Conservation (phyloP, 92 coral and sea anemone genomes). For the Galaxea fascicularis region DNA sequence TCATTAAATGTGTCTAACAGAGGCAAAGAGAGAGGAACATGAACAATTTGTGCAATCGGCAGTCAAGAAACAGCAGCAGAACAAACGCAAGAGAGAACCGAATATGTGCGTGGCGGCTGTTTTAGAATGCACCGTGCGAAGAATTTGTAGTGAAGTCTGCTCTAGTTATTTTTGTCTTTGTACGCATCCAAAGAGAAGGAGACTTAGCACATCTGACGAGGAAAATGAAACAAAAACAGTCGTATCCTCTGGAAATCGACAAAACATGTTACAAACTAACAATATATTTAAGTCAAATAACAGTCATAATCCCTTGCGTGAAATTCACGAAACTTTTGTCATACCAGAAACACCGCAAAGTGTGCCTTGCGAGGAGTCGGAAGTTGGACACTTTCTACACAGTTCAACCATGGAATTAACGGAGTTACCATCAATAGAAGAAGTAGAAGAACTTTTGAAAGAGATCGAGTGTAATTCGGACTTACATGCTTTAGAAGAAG, state of each 20-base stretch:
- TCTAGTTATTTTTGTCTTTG: conserved; percentile 43
- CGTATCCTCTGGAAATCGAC: background rate
- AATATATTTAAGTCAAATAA: conserved; percentile 8
- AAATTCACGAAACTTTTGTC: conserved; percentile 29
- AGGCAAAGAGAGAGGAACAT: conserved; percentile 65
- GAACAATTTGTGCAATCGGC: conserved; percentile 85
- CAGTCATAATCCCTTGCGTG: background rate
- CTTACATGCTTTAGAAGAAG: conserved; percentile 28
- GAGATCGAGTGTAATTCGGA: conserved; percentile 64
- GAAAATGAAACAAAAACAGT: background rate
- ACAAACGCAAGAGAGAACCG: conserved; percentile 95
- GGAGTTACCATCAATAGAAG: conserved; percentile 68
- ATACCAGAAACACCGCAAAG: conserved; percentile 35
- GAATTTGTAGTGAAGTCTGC: conserved; percentile 83
- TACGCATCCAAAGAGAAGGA: conserved; percentile 26
- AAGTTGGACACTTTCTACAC: conserved; percentile 76
- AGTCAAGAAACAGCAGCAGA: conserved; percentile 84
- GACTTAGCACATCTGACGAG: background rate
- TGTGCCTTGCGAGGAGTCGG: conserved; percentile 58
- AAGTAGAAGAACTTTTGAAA: conserved; percentile 84
- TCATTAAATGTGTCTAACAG: conserved; percentile 72
- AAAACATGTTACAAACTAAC: background rate
- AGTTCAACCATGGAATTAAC: conserved; percentile 73
- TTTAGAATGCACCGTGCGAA: conserved; percentile 91
- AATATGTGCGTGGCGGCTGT: conserved; percentile 93